These are phyloP conservation scores for Aleiodes sp. DNA, from an alignment of 1,140 invertebrate species.

Conservation along the genomic window DNA sequence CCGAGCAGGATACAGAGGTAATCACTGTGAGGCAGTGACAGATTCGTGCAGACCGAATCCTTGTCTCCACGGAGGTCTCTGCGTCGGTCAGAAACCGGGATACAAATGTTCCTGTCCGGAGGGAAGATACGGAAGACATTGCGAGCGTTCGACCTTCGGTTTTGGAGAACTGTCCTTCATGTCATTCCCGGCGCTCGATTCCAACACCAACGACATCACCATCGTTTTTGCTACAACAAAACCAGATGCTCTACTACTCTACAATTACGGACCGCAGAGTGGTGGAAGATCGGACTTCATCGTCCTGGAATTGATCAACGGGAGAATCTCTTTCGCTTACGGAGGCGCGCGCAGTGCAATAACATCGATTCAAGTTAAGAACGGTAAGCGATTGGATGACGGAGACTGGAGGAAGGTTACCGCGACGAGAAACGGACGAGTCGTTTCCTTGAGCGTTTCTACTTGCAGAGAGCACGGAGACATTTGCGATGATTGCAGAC, in stretches of 20 bases:
- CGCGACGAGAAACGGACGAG: slow-evolving; percentile 86
- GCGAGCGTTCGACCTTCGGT: slow-evolving; percentile 88
- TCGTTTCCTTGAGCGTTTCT: slow-evolving; percentile 84
- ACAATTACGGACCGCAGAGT: slow-evolving; percentile 88
- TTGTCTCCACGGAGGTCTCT: slow-evolving; percentile 85
- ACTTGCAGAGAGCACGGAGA: slow-evolving; percentile 86
- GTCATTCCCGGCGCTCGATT: slow-evolving; percentile 84
- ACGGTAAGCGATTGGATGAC: slow-evolving; percentile 76
- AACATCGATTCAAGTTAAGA: slow-evolving; percentile 76
- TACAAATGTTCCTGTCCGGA: slow-evolving; percentile 89
- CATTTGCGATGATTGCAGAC: slow-evolving; percentile 83
- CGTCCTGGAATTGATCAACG: slow-evolving; percentile 86
- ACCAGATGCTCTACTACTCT: slow-evolving; percentile 83
- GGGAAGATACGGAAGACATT: slow-evolving; percentile 88
- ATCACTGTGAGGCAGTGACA: slow-evolving; percentile 84
- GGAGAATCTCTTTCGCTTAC: slow-evolving; percentile 87
- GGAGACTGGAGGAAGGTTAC: slow-evolving; percentile 92
- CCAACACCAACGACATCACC: slow-evolving; percentile 89
- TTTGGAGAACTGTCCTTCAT: slow-evolving; percentile 91
- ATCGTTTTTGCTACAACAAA: slow-evolving; percentile 92
- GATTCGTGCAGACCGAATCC: slow-evolving; percentile 92
- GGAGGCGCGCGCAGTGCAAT: slow-evolving; percentile 88
- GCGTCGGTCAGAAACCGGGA: slow-evolving; percentile 82
- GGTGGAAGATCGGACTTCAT: slow-evolving; percentile 92
- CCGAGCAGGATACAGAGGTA: slow-evolving; percentile 86